Evolutionary conservation across 64 coral and sea anemone species (phyloP).

Genomic region (Dendronephthya gigantea): DNA sequence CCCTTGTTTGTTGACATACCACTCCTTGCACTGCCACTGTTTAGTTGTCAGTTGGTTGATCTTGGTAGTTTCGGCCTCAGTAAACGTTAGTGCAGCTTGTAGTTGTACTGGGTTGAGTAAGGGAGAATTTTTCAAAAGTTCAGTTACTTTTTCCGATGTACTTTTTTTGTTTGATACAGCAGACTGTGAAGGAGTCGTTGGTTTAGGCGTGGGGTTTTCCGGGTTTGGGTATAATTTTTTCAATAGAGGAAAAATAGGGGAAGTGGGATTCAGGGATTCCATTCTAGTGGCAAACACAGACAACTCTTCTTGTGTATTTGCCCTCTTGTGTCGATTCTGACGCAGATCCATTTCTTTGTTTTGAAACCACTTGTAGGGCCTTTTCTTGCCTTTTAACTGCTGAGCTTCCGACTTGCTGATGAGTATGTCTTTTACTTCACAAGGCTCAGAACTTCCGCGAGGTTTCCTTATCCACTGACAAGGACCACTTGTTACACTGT

Average conservation of each 20-base stretch:
- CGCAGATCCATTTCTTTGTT: not conserved
- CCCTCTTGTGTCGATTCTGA: too few species aligned
- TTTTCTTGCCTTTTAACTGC: not conserved
- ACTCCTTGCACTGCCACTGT: not conserved
- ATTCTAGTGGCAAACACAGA: too few species aligned
- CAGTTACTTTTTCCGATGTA: too few species aligned
- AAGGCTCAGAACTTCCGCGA: not conserved
- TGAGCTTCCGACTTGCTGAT: not conserved
- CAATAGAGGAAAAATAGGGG: not conserved
- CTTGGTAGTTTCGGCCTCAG: not conserved
- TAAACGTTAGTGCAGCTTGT: not conserved
- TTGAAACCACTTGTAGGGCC: not conserved
- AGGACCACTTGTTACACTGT: not conserved
- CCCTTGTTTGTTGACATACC: not conserved
- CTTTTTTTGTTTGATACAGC: too few species aligned
- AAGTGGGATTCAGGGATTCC: not conserved
- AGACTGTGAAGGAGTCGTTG: not conserved
- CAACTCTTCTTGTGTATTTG: not conserved
- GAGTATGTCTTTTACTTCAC: not conserved
- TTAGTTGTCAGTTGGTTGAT: not conserved
- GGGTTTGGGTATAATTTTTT: not conserved
- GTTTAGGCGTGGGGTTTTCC: not conserved
- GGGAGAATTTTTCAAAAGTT: too few species aligned
- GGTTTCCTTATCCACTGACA: not conserved
- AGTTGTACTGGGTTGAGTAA: not conserved